Conservation (phyloP, 2,888 invertebrate species). For the Lochmaea capreae region DNA sequence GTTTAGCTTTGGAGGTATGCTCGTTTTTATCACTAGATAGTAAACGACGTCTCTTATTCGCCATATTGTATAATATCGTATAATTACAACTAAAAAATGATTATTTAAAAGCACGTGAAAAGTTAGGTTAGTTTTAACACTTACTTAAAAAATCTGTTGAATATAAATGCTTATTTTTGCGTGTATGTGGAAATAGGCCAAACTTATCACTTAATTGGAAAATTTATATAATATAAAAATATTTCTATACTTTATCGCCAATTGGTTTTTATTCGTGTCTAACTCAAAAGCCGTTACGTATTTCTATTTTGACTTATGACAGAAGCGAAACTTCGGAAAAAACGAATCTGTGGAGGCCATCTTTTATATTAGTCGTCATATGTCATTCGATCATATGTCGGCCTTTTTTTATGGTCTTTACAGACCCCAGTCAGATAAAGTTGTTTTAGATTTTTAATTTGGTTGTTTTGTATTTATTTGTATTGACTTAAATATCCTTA, state of each 20-base stretch:
- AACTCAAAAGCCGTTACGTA: conserved; percentile 27
- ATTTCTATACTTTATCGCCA: background rate
- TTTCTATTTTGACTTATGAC: conserved; percentile 19
- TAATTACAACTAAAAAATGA: conserved; percentile 9
- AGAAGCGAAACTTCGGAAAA: too few relatives aligned
- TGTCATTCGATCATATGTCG: too few relatives aligned
- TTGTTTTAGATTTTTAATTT: too few relatives aligned
- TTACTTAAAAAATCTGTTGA: background rate
- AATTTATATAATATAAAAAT: background rate
- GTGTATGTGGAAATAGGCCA: background rate
- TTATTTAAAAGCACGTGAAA: conserved; percentile 14
- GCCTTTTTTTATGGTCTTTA: too few relatives aligned
- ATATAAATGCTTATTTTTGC: background rate
- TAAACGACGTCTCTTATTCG: conserved; percentile 37
- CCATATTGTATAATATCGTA: conserved; percentile 26
- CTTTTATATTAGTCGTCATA: too few relatives aligned
- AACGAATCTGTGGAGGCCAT: too few relatives aligned
- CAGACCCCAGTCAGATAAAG: too few relatives aligned
- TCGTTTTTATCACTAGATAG: conserved; percentile 23
- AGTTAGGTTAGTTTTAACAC: conserved; percentile 14
- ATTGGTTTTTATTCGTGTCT: conserved; percentile 15
- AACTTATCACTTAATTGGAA: background rate
- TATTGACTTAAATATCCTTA: too few relatives aligned
- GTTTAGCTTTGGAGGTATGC: conserved; percentile 42
- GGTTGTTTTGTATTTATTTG: too few relatives aligned